Percentiles rank a stretch among this genome's conserved stretches.
Conservation (phyloP, 1,140 invertebrate genomes). For the Charaxes varanes region DNA sequence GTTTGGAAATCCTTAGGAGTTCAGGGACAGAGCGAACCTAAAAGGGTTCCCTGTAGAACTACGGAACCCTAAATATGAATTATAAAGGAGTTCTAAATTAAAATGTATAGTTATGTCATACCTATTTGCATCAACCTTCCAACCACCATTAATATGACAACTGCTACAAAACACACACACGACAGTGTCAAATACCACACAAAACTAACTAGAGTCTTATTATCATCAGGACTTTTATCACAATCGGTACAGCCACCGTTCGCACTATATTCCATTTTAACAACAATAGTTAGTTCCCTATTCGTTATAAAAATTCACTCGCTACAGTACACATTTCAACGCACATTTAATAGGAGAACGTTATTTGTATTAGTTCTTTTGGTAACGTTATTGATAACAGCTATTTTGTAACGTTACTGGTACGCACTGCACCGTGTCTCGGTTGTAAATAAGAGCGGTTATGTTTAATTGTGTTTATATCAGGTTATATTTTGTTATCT, state of each 20-base stretch:
- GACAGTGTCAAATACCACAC: constrained; percentile 19
- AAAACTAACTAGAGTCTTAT: constrained; percentile 9
- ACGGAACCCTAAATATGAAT: too few species aligned
- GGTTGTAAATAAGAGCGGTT: constrained; percentile 4
- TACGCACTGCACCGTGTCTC: too few species aligned
- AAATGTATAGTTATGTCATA: too few species aligned
- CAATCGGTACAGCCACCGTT: constrained; percentile 1
- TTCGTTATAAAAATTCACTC: not conserved
- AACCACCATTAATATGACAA: constrained; percentile 8
- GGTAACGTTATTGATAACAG: too few species aligned
- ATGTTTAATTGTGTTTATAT: constrained; percentile 6
- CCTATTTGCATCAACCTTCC: constrained; percentile 20
- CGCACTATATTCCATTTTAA: constrained; percentile 7
- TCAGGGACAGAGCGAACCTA: too few species aligned
- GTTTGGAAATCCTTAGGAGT: too few species aligned
- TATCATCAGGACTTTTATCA: not conserved
- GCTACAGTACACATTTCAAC: not conserved
- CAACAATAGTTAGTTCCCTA: not conserved
- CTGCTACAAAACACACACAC: constrained; percentile 16
- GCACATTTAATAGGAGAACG: too few species aligned
- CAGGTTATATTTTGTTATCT: constrained; percentile 10
- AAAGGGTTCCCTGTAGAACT: too few species aligned
- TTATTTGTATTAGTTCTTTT: too few species aligned
- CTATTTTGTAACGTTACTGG: too few species aligned
- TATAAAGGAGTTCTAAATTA: too few species aligned